These are phyloP conservation scores for Eristalis arbustorum DNA, from an alignment of 2,888 invertebrate genomes.

Conservation along the genomic window DNA sequence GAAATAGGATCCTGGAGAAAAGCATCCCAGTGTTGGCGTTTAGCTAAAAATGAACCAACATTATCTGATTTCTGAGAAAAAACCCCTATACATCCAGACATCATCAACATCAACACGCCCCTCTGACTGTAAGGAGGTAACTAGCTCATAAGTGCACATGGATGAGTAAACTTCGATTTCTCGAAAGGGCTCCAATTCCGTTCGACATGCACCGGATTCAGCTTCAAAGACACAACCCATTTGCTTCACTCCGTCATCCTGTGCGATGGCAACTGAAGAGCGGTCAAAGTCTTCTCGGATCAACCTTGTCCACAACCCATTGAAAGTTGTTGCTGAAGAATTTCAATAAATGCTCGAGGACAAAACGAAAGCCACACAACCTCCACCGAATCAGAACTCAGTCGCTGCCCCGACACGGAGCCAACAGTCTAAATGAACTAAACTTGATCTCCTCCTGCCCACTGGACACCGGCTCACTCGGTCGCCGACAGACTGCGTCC, in stretches of 20 bases:
- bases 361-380: neutral
- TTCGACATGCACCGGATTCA: no score
- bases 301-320: neutral
- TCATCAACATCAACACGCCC: no score
- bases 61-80: no score
- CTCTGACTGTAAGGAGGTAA: no score
- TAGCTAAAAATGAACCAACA: no score
- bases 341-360: neutral
- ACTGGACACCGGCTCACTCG: neutral
- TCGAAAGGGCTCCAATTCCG: no score
- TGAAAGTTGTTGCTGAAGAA: neutral
- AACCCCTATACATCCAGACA: no score
- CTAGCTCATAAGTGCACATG: no score
- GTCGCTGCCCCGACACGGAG: neutral
- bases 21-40: no score
- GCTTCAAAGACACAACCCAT: neutral
- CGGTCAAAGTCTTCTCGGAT: neutral
- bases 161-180: no score
- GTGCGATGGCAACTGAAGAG: neutral
- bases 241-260: neutral
- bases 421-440: neutral
- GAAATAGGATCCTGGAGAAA: no score
- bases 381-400: no score
- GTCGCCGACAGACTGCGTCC: neutral
- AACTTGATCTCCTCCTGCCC: neutral